Base-by-base conservation (phyloP, 1,140 invertebrate genomes). In the Dendroctonus valens region DNA sequence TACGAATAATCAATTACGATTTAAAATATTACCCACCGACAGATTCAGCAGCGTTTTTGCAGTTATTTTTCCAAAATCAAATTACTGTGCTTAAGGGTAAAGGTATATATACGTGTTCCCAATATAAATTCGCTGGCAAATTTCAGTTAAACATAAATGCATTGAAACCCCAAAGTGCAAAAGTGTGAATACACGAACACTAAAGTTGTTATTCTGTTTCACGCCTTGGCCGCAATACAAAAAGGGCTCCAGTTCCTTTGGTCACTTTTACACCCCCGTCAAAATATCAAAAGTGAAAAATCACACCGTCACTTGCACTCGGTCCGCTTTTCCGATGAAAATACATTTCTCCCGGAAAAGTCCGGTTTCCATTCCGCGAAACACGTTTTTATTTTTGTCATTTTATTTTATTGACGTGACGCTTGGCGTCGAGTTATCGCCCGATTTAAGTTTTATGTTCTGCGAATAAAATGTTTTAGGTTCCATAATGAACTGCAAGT, bases 251-350 rank as follows among this genome's bases (percentile, higher is more conserved):
- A 9, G 15, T 70, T 72, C 69, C 70, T 74, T 70, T 71, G 72
- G 72, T 74, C 72, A 74, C 65, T 74, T 72, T 69, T 57, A 68
- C 72, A 70, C 72, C 72, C 72, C 71, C 68, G 72, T 74, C 72
- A 72, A 72, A 74, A 72, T 71, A 72, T 74, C 72, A 70, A 72
- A 46, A 74, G 68, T 74, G 72, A 74, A 74, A 74, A 74, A 74
- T 74, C 69, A 65, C 72, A 71, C 71, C 72, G 72, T 72, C 72
- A 74, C 63, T 62, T 68, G 61, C 72, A 74, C 72, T 69, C 72
- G 72, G 37, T 49, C 26, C 48, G 50, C 14, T 61, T 61, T 61
- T 12, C 54, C 55, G 64, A 48, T 44, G 57, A 40, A 65, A 65
- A 65, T 65, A 39, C 44, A 65, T 49, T 65, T 65, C 40, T 65